phyloP scores from a whole-genome alignment of 2,888 invertebrate genomes.

The Phoenoteleia sp. region DNA sequence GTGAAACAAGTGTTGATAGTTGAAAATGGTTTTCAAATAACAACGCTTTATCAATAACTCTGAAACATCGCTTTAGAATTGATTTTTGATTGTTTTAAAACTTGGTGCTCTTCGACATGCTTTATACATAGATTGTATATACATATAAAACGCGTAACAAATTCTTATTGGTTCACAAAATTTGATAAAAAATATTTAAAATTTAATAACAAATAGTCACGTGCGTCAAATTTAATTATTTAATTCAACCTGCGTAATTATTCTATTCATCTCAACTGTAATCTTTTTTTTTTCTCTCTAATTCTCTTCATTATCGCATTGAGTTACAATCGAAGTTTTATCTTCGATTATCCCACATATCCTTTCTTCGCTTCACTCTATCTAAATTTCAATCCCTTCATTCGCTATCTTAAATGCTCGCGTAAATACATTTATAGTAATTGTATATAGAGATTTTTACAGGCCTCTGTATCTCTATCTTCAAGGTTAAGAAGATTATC shows the following conservation, averaged over 20 bases:
- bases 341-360: background rate
- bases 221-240: conserved; percentile 16
- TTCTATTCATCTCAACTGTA: conserved; percentile 5
- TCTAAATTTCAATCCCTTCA: conserved; percentile 16
- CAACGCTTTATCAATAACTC: conserved; percentile 40
- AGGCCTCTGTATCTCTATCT: conserved; percentile 6
- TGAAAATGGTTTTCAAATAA: conserved; percentile 24
- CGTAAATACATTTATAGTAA: background rate
- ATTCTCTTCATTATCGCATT: background rate
- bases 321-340: background rate
- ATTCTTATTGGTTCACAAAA: conserved; percentile 31
- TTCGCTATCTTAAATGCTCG: background rate
- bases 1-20: conserved; percentile 35
- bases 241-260: conserved; percentile 3
- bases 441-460: conserved; percentile 18
- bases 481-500: too few species aligned
- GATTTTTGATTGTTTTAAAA: conserved; percentile 18
- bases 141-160: conserved; percentile 54
- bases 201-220: conserved; percentile 35
- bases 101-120: conserved; percentile 4
- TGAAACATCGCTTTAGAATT: conserved; percentile 48
- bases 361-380: background rate
- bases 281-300: too few species aligned
- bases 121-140: conserved; percentile 41
- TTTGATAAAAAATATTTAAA: conserved; percentile 44